These are phyloP conservation scores for Metallyticus violacea DNA, from an alignment of 2,888 invertebrate genomes.

Conservation along the genomic window DNA sequence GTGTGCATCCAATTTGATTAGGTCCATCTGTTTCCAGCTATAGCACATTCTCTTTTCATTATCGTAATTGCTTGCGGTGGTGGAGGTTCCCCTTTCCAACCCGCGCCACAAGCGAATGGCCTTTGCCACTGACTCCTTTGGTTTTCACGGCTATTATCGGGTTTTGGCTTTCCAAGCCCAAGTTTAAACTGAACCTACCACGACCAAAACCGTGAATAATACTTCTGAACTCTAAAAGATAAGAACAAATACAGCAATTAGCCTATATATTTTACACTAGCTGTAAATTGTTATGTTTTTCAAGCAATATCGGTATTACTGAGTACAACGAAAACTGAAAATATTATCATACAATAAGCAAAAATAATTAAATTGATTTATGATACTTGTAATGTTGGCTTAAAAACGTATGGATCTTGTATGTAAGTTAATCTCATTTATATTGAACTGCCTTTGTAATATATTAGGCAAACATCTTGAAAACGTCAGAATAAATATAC, in stretches of 20 bases:
- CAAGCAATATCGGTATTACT: no score
- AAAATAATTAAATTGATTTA: no score
- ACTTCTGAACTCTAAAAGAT: neutral
- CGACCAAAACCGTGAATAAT: neutral
- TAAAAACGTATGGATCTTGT: no score
- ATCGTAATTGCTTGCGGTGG: conserved; percentile 1
- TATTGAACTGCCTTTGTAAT: no score
- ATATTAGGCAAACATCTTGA: no score
- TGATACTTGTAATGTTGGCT: no score
- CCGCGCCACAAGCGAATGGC: neutral
- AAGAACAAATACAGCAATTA: neutral
- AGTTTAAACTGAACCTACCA: neutral
- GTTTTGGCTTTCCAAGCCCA: neutral
- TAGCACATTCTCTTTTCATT: conserved; percentile 9
- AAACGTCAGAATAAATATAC: no score
- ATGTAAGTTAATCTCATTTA: no score
- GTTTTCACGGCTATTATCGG: neutral
- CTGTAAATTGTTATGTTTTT: no score
- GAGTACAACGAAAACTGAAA: no score
- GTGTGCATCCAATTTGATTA: conserved; percentile 11
- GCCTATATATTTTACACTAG: neutral
- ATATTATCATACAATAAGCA: no score
- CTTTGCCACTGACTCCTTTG: neutral
- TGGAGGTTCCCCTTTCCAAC: neutral
- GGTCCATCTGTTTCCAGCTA: neutral